Conservation (phyloP, 2,888 invertebrate genomes). For the Stenichneumon culpator region DNA sequence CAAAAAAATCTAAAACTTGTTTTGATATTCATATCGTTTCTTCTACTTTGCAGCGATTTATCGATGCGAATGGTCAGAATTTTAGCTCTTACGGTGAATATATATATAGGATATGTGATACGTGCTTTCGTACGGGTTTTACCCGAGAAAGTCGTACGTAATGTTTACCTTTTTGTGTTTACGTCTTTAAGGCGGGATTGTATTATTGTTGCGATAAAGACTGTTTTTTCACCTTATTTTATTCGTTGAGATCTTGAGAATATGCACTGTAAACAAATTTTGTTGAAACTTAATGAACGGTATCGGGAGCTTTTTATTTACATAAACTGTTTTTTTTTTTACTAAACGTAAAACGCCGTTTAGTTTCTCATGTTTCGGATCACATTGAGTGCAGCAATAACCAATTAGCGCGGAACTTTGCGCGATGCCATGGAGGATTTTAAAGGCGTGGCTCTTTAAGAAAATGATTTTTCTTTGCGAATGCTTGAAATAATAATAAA, state of each 20-base stretch:
- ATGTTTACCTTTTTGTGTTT: constrained; percentile 3
- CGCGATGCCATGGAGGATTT: background rate
- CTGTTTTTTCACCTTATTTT: too few species aligned
- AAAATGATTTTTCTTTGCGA: background rate
- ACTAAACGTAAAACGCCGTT: too few species aligned
- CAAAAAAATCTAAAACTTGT: background rate
- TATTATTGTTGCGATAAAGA: too few species aligned
- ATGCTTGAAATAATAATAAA: background rate
- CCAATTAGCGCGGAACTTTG: too few species aligned
- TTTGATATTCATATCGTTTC: constrained; percentile 29
- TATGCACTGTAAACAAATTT: too few species aligned
- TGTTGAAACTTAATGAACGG: too few species aligned
- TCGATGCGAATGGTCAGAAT: constrained; percentile 30
- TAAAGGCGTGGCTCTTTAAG: background rate
- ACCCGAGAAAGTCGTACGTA: constrained; percentile 12
- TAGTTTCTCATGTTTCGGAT: too few species aligned
- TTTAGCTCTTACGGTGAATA: constrained; percentile 21
- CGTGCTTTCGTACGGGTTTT: constrained; percentile 1
- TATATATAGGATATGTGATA: constrained; percentile 10
- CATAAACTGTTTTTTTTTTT: too few species aligned
- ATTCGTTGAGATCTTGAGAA: too few species aligned
- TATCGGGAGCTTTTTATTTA: too few species aligned
- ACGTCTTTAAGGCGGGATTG: background rate
- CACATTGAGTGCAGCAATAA: background rate
- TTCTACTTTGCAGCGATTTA: constrained; percentile 28